Conservation (phyloP, 92 coral and sea anemone genomes). For the Epizoanthus stellaris region DNA sequence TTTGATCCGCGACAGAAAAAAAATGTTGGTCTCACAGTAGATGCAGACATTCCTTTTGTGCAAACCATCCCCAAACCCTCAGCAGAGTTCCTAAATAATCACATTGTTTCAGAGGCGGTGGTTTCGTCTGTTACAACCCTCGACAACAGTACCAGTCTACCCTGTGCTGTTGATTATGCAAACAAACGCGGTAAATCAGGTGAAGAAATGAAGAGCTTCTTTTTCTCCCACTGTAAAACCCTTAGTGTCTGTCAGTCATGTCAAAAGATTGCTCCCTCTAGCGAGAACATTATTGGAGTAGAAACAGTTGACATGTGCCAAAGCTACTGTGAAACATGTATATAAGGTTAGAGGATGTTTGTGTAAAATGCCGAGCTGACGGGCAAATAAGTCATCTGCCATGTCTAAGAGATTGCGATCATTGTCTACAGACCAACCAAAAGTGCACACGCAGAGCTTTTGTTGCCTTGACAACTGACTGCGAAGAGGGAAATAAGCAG, state of each 20-base stretch:
- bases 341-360: background rate
- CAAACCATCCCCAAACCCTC: constrained; percentile 32
- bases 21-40: constrained; percentile 41
- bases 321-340: constrained; percentile 4
- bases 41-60: constrained; percentile 40
- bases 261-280: constrained; percentile 9
- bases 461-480: constrained; percentile 36
- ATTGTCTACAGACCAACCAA: background rate
- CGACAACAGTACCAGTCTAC: constrained; percentile 55
- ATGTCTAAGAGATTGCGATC: constrained; percentile 29
- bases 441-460: constrained; percentile 1
- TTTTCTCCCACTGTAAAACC: constrained; percentile 32
- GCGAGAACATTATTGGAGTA: background rate
- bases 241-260: constrained; percentile 42
- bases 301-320: background rate
- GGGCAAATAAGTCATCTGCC: constrained; percentile 45
- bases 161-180: constrained; percentile 51
- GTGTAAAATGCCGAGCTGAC: background rate
- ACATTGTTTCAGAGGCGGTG: constrained; percentile 45
- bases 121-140: constrained; percentile 55
- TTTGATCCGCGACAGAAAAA: constrained; percentile 47
- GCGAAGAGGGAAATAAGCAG: constrained; percentile 48
- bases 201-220: constrained; percentile 52
- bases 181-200: constrained; percentile 51
- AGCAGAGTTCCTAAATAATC: constrained; percentile 40